Evolutionary conservation across 2,888 invertebrate genomes (phyloP), one percentile per base, ranked within the genome.

Genomic region (Aspidiotus rigidus): DNA sequence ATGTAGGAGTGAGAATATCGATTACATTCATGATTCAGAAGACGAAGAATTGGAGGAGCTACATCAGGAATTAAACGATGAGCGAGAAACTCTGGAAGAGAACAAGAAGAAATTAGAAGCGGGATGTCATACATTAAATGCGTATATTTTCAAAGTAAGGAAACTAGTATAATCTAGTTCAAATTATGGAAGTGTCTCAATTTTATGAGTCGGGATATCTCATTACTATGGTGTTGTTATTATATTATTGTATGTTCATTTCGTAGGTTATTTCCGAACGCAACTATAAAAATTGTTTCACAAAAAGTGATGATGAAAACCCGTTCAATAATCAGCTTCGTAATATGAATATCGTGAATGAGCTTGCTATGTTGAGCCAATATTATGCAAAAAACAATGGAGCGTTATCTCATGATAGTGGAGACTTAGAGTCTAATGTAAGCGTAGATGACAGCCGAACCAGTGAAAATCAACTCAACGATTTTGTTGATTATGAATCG

Each of bases 401-500:
- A 9, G 57, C 56, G 17, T 55, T 54, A 53, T 28, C 60, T 1
- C 39, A 39, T 60, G 67, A 67, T 44, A 28, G 42, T 42, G 53
- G 28, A 39, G 67, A 67, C 28, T 49, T 67, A 28, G 67, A 67
- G 28, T 67, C 67, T n/a, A 67, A 60, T 49, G 53, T 67, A 15
- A 67, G 67, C 53, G 53, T 67, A 7, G 67, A 67, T 15, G 67
- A 60, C 13, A 67, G 67, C 15, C 60, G 67, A 44, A 67, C 67
- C 15, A 67, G 67, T 17, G 67, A 67, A 39, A 67, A 67, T 60
- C 42, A 67, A 60, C 10, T 67, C 15, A 67, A 60, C 53, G 67
- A 67, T 67, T 67, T 67, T 11, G 67, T 60, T 9, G 67, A 67
- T 16, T 67, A 9, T 53, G 67, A 67, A 39, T 67, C 67, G n/a